Evolutionary conservation across 1,140 invertebrate genomes (phyloP).

Genomic region (Drosophila takahashii): DNA sequence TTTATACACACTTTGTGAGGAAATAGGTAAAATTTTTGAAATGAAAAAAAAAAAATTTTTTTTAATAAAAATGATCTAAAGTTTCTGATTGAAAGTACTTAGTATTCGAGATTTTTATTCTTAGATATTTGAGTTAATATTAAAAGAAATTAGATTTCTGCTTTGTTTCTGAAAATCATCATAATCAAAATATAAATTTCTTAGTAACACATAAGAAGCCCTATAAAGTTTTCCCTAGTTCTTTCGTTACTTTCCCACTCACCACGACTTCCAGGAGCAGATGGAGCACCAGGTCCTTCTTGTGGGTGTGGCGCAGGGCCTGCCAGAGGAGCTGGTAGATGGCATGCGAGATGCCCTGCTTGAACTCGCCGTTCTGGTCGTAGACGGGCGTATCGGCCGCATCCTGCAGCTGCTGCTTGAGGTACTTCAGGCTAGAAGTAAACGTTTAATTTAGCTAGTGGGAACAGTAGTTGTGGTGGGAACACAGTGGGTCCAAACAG

Average conservation of each 20-base stretch:
- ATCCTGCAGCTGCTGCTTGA: slow-evolving; percentile 78
- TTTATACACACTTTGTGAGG: too few relatives aligned
- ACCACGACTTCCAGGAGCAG: slow-evolving; percentile 89
- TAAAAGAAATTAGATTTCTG: too few relatives aligned
- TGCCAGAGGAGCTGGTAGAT: slow-evolving; percentile 89
- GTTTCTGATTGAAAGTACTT: too few relatives aligned
- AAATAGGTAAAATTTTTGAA: too few relatives aligned
- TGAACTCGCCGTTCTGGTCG: slow-evolving; percentile 65
- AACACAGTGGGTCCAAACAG: slow-evolving; percentile 20
- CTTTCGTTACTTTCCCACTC: slow-evolving; percentile 71
- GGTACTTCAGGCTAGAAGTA: slow-evolving; percentile 79
- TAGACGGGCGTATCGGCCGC: slow-evolving; percentile 70
- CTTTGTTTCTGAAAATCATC: too few relatives aligned
- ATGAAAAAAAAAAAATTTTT: too few relatives aligned
- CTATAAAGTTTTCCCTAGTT: not conserved
- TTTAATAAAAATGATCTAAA: too few relatives aligned
- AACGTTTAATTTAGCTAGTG: slow-evolving; percentile 47
- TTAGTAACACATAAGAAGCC: not conserved
- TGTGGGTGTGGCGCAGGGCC: slow-evolving; percentile 89
- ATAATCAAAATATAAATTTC: not conserved
- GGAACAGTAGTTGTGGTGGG: not conserved
- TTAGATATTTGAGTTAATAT: too few relatives aligned
- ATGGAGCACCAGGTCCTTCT: slow-evolving; percentile 89
- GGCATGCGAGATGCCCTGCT: slow-evolving; percentile 85
- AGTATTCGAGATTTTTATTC: too few relatives aligned